A percentile compares a stretch with the other conserved stretches of the same genome.
Conservation (phyloP, 2,888 invertebrate species). For the Eupeodes latifasciatus region DNA sequence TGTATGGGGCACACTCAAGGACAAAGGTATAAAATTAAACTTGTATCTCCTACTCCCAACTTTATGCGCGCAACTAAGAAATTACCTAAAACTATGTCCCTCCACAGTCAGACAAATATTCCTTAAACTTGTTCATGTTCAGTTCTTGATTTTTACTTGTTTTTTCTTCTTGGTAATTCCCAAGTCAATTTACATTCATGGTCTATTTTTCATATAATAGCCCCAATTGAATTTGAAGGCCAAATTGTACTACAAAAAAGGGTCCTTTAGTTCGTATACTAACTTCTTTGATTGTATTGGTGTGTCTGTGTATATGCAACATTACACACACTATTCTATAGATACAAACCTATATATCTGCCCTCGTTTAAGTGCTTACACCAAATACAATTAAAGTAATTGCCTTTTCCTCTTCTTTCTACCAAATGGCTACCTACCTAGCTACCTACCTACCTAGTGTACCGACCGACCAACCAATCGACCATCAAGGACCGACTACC, state of each 20-base stretch:
- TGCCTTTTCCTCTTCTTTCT: constrained; percentile 55
- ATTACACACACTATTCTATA: neutral
- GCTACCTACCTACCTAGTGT: neutral
- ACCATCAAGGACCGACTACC: constrained; percentile 2
- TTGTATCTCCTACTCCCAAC: no score
- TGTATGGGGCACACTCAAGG: no score
- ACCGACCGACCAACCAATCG: neutral
- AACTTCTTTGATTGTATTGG: neutral
- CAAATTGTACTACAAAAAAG: constrained; percentile 15
- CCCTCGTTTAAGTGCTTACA: constrained; percentile 35
- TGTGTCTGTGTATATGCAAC: neutral
- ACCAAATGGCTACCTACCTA: neutral
- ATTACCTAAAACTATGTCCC: neutral
- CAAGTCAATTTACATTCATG: constrained; percentile 30
- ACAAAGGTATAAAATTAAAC: no score
- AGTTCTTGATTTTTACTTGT: neutral
- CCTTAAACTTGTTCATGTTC: neutral
- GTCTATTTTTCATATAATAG: constrained; percentile 32
- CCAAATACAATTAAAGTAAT: constrained; percentile 70
- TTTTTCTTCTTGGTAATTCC: neutral
- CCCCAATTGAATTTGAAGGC: constrained; percentile 41
- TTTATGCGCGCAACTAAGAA: neutral
- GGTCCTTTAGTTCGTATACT: neutral
- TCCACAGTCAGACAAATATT: neutral
- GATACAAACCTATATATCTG: neutral